Base-by-base conservation (phyloP, 2,797 vertebrate species). In the Craterocephalus amniculus region DNA sequence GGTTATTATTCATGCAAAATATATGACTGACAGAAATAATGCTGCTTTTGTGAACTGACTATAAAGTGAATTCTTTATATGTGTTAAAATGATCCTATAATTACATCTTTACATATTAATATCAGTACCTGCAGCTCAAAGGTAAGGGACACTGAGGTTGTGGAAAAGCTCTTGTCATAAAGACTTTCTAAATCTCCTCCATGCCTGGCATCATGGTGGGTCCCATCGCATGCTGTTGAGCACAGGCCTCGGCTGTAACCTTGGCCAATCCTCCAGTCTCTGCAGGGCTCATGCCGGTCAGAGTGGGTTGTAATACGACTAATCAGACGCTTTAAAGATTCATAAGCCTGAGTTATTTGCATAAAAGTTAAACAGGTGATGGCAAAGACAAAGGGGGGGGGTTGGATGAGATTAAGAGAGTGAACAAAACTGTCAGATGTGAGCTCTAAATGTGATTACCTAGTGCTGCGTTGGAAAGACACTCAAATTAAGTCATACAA, bases 351-450 rank as follows among this genome's bases (percentile, higher is more conserved):
- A 71, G 81, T 91, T 88, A 93, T 95, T 91, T n/a, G n/a, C n/a
- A n/a, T n/a, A 94, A 93, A 93, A 88, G 94, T 94, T 95, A 93
- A 94, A 91, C 87, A 92, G 90, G 86, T 89, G 83, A 91, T 92
- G 87, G 89, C 89, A 94, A 94, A 93, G 93, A 93, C 91, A 93
- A 93, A 92, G 81, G 74, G 58, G 82, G 82, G 85, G 22, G 55
- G 87, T 27, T 74, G 81, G 76, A 67, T 73, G 69, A 81, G 71
- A 51, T 52, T 56, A 80, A 72, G 80, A 78, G 86, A 83, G 79
- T 48, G 80, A 82, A 64, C 45, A 67, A 78, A 84, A 71, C 80
- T 80, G 81, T 82, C 84, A 80, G 77, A 84, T 72, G 84, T 71
- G 77, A 76, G 80, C 80, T 70, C 70, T 75, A 79, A 81, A 87